Conservation (phyloP, 1,140 invertebrate genomes). For the Scaptomyza montana region DNA sequence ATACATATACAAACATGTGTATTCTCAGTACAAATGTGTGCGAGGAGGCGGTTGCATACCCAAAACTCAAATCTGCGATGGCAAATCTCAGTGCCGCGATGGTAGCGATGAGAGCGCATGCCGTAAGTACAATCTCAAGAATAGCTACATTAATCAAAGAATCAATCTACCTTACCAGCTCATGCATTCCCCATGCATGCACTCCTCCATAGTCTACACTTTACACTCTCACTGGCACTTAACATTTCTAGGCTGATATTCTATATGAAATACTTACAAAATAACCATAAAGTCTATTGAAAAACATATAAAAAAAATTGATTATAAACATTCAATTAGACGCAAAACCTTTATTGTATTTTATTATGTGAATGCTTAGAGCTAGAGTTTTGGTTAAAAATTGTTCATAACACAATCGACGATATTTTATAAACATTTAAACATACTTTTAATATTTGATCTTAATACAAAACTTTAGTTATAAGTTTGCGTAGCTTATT, state of each 20-base stretch:
- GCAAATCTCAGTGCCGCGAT: constrained; percentile 88
- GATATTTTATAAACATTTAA: background rate
- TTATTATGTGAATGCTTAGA: background rate
- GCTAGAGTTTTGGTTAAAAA: background rate
- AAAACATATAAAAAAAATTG: too few species aligned
- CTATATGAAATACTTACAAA: background rate
- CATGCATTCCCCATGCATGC: background rate
- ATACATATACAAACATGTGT: constrained; percentile 36
- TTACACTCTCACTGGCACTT: background rate
- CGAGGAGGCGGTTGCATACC: constrained; percentile 84
- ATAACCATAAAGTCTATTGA: background rate
- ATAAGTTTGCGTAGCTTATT: background rate
- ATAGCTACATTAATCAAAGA: background rate
- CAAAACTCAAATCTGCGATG: constrained; percentile 87
- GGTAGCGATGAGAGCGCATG: constrained; percentile 89
- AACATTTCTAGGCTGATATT: background rate
- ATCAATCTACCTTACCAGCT: constrained; percentile 1
- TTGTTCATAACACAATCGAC: background rate
- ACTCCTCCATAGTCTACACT: background rate
- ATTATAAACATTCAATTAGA: too few species aligned
- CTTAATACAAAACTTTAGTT: background rate
- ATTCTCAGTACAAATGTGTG: constrained; percentile 82
- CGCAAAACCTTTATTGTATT: too few species aligned
- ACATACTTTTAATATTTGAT: background rate
- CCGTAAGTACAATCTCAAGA: constrained; percentile 81